These are phyloP conservation scores for Dasyurus viverrinus DNA, from an alignment of 2,113 vertebrate genomes.

Conservation along the genomic window DNA sequence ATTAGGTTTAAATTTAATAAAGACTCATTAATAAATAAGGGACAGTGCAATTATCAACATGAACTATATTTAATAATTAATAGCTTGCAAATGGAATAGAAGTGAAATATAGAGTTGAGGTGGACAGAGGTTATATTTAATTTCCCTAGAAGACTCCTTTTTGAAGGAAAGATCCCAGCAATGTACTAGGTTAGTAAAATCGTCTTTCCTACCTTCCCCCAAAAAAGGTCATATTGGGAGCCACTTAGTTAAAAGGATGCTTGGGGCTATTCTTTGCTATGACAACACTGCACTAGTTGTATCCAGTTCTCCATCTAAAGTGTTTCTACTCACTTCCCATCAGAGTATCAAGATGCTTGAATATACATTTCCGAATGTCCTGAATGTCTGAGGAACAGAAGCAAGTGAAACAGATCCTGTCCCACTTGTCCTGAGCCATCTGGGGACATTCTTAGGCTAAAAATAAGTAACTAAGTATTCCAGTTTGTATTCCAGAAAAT, in stretches of 20 bases:
- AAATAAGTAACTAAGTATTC: conserved; percentile 23
- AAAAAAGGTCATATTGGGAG: conserved; percentile 20
- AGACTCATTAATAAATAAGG: conserved; percentile 79
- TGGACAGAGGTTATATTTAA: conserved; percentile 65
- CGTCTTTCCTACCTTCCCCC: background rate
- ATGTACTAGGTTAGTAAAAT: conserved; percentile 45
- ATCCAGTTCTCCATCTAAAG: conserved; percentile 36
- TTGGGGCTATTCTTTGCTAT: conserved; percentile 18
- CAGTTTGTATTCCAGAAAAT: conserved; percentile 2
- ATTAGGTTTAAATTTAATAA: conserved; percentile 71
- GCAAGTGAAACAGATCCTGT: conserved; percentile 1
- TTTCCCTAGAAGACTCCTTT: conserved; percentile 67
- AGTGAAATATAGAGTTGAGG: conserved; percentile 67
- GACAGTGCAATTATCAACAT: conserved; percentile 74
- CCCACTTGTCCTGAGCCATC: conserved; percentile 3
- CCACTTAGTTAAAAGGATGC: conserved; percentile 19
- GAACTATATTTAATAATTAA: conserved; percentile 76
- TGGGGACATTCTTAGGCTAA: conserved; percentile 10
- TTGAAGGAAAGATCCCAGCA: conserved; percentile 69
- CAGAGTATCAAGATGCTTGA: conserved; percentile 35
- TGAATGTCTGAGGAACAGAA: conserved; percentile 33
- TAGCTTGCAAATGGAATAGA: conserved; percentile 73
- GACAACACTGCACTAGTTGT: background rate
- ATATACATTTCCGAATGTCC: conserved; percentile 22
- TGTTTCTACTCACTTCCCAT: conserved; percentile 36